Conservation (phyloP, 35 echinoderm and acorn worm genomes). For the Ophioderma brevispina region DNA sequence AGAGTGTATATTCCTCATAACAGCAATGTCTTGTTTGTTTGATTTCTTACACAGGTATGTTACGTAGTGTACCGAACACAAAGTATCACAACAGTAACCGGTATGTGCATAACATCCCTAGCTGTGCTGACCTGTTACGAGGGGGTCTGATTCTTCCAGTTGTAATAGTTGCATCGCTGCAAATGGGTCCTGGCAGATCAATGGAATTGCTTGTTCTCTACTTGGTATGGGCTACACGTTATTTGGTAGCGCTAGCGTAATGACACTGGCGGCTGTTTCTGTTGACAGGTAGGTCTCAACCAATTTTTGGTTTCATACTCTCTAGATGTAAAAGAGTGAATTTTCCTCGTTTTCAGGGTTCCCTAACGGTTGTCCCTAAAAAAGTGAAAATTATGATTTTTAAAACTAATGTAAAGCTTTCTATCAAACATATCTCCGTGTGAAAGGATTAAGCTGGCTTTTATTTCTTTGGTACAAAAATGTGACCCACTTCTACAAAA, state of each 20-base stretch:
- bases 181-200: slow-evolving; percentile 47
- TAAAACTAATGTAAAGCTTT: too few species aligned
- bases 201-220: slow-evolving; percentile 24
- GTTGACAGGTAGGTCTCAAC: slow-evolving; percentile 68
- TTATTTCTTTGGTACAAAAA: too few species aligned
- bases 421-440: too few species aligned
- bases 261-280: slow-evolving; percentile 91
- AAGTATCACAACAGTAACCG: slow-evolving; percentile 85
- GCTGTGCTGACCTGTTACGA: slow-evolving; percentile 82
- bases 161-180: slow-evolving; percentile 62
- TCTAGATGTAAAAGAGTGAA: too few species aligned
- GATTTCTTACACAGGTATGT: too few species aligned
- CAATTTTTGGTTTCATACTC: too few species aligned
- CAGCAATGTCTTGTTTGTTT: too few species aligned
- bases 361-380: neutral
- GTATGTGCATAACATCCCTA: slow-evolving; percentile 92
- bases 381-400: too few species aligned
- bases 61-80: slow-evolving; percentile 86
- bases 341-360: neutral
- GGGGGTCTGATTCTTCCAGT: slow-evolving; percentile 73
- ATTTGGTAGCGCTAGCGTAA: slow-evolving; percentile 82
- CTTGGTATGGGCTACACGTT: slow-evolving; percentile 69
- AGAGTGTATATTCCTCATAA: too few species aligned
- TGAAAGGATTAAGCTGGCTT: too few species aligned
- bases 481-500: too few species aligned